Evolutionary conservation across 2,888 invertebrate genomes (phyloP), one percentile per base, ranked within the genome.

Genomic region (Xylota segnis): DNA sequence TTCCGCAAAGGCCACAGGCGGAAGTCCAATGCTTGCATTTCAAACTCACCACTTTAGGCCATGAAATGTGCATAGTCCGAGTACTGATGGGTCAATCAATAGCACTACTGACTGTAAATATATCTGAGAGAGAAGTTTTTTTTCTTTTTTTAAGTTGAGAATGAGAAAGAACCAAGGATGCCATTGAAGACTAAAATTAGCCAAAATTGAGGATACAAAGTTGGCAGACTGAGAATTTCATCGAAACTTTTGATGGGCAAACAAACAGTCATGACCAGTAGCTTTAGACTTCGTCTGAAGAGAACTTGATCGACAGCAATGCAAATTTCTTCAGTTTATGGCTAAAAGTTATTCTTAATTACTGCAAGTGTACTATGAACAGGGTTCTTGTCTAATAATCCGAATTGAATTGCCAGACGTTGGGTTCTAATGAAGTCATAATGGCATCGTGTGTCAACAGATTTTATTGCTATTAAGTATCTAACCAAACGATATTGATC

Each of bases 61-160:
- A 40, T 81, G 52, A 74, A 45, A 66, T 59, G 50, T 72, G 72
- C 72, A 72, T 72, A 43, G 37, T 23, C 1, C 23, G 3, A 37
- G 40, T 23, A 23, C 16, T 79, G 59, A 81, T 74, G 63, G 74
- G 43, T 63, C 74, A 45, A 74, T 63, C 63, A 63, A 74, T 54
- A 74, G 16, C 29, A 43, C 40, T 16, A 37, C 50, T n/a, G 34
- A 52, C 10, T 32, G 27, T 40, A 29, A 40, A 34, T 7, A 29
- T 18, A n/a, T n/a, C n/a, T n/a, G 45, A 5, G 59, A 34, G 29
- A 9, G 45, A 7, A 2, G 45, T 45, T 29, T 68, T 4, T 34
- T 34, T 34, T 34, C 1, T 37, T 37, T 37, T 18, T 23, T 37
- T 14, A 12, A 16, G 50, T 16, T 27, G 5, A 40, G 27, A 66